Evolutionary conservation across 2,888 invertebrate genomes (phyloP).

Genomic region (Lasioglossum morio): DNA sequence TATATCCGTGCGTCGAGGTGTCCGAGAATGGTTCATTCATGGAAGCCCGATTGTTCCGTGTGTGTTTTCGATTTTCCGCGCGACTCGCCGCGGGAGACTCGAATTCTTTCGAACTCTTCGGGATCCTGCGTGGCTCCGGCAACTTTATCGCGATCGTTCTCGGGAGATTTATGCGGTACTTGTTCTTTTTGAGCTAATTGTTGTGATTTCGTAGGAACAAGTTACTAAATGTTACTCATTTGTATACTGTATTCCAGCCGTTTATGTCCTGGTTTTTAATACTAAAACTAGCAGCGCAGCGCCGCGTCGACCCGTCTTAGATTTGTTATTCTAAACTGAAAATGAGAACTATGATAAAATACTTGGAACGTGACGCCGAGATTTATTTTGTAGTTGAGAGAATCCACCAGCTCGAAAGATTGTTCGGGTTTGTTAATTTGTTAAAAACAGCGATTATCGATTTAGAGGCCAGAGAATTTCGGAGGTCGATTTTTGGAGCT

Average conservation of each 20-base stretch:
- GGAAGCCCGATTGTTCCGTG: background rate
- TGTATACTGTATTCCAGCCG: background rate
- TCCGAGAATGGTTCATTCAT: conserved; percentile 3
- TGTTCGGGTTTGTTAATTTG: background rate
- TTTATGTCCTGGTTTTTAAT: background rate
- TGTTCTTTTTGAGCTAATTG: background rate
- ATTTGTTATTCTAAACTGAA: background rate
- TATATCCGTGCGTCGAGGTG: background rate
- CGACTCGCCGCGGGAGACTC: background rate
- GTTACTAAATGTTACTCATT: background rate
- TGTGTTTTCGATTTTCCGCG: background rate
- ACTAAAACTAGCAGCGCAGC: background rate
- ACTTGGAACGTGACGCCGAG: too few relatives aligned
- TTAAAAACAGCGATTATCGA: background rate
- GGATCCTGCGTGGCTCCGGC: background rate
- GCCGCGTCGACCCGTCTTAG: background rate
- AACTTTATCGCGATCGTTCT: background rate
- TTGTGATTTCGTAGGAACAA: background rate
- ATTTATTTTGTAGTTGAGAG: background rate
- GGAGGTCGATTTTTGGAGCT: background rate
- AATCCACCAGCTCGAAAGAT: background rate
- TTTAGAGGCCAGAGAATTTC: accelerated
- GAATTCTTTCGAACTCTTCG: background rate
- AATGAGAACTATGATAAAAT: too few relatives aligned
- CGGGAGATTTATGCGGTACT: background rate